phyloP scores from a whole-genome alignment of 64 coral and sea anemone genomes.

The Astreopora myriophthalma region DNA sequence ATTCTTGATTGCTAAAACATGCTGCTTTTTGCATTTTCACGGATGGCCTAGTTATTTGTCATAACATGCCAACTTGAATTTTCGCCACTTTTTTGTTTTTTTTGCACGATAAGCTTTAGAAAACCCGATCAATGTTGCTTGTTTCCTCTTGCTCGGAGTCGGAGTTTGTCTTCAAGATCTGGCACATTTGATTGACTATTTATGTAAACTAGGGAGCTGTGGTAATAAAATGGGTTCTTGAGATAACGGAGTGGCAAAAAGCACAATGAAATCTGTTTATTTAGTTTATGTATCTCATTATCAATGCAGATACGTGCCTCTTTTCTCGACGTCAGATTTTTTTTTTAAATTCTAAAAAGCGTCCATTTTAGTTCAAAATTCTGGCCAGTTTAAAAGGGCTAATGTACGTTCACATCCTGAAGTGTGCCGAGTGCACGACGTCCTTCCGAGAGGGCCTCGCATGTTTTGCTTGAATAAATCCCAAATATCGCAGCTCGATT shows the following conservation, averaged over 20 bases:
- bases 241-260: constrained; percentile 45
- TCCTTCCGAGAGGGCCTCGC: background rate
- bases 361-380: background rate
- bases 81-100: background rate
- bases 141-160: background rate
- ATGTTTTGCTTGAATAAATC: constrained; percentile 10
- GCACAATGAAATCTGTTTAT: constrained; percentile 46
- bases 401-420: background rate
- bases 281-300: constrained; percentile 30
- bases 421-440: background rate
- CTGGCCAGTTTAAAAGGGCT: background rate
- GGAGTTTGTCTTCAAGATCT: background rate
- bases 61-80: background rate
- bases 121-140: background rate
- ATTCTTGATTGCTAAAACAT: background rate
- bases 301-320: constrained; percentile 16
- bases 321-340: background rate
- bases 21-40: background rate
- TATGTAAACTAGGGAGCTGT: background rate
- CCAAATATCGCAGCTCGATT: background rate
- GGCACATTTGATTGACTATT: background rate
- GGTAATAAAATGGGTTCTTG: background rate
- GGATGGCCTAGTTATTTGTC: background rate
- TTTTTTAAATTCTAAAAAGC: background rate
- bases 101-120: background rate